Conservation (phyloP, 2,113 vertebrate species). For the Poeciliopsis retropinna region DNA sequence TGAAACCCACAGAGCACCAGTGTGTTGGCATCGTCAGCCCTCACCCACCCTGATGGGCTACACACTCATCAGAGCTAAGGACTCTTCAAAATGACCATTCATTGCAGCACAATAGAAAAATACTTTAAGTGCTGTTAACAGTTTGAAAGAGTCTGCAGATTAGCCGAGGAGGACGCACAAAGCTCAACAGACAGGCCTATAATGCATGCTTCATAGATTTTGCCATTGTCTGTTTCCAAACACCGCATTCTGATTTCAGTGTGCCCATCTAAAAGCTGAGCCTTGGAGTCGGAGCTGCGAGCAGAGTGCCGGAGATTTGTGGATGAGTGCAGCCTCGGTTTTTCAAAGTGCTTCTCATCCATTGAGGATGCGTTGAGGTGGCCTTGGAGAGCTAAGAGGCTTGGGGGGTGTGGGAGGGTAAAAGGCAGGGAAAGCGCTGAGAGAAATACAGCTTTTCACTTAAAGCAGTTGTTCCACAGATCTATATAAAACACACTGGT, state of each 20-base stretch:
- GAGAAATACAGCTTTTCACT: constrained; percentile 57
- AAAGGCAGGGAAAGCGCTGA: constrained; percentile 33
- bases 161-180: constrained; percentile 5
- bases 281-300: constrained; percentile 47
- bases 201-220: constrained; percentile 31
- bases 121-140: constrained; percentile 11
- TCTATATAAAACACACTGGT: constrained; percentile 26
- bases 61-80: constrained; percentile 1
- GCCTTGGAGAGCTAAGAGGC: constrained; percentile 63
- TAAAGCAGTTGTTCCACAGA: constrained; percentile 41
- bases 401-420: constrained; percentile 25
- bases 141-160: constrained; percentile 24
- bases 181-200: constrained; percentile 28
- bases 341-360: constrained; percentile 57
- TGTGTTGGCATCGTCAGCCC: constrained; percentile 11
- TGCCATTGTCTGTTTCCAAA: constrained; percentile 47
- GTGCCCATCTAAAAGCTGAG: constrained; percentile 39
- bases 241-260: constrained; percentile 49
- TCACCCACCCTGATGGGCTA: neutral
- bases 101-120: constrained; percentile 17
- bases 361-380: constrained; percentile 66
- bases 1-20: constrained; percentile 55
- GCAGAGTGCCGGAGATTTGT: constrained; percentile 40
- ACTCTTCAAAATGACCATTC: constrained; percentile 51
- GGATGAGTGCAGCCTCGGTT: constrained; percentile 44